Percentiles rank a stretch among this genome's conserved stretches.
Conservation (phyloP, 1,140 invertebrate genomes). For the Hyphantria cunea region DNA sequence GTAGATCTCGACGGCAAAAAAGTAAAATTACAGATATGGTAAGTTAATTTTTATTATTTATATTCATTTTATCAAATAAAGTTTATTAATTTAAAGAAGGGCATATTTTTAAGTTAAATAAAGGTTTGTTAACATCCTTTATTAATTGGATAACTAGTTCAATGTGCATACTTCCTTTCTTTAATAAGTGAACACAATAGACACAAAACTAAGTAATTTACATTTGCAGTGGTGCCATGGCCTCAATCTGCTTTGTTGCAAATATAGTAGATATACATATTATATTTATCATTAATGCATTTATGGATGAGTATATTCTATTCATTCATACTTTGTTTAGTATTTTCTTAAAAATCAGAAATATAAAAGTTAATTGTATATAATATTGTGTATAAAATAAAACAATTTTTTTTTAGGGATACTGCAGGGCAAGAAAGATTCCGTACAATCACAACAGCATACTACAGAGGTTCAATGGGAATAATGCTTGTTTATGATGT, state of each 20-base stretch:
- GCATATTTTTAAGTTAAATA: constrained; percentile 5
- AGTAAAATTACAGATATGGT: constrained; percentile 99
- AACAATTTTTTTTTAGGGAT: constrained; percentile 87
- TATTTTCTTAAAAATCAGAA: too few species aligned
- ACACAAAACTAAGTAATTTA: constrained; percentile 26
- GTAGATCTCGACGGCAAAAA: constrained; percentile 98
- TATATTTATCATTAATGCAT: not conserved
- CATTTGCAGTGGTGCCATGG: constrained; percentile 8
- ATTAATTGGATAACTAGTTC: too few species aligned
- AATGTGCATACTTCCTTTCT: constrained; percentile 12
- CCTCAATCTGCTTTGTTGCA: not conserved
- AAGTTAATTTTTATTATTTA: constrained; percentile 56
- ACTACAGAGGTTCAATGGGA: constrained; percentile 98
- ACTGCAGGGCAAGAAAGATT: constrained; percentile 97
- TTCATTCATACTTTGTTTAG: too few species aligned
- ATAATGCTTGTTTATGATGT: constrained; percentile 99
- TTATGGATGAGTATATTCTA: not conserved
- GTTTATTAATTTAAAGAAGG: constrained; percentile 3
- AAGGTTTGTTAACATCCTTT: too few species aligned
- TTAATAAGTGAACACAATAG: constrained; percentile 18
- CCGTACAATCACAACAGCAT: constrained; percentile 98
- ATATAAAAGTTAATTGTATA: too few species aligned
- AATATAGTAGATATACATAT: too few species aligned
- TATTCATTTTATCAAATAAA: not conserved
- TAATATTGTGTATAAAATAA: too few species aligned